Evolutionary conservation across 1,140 invertebrate genomes (phyloP).

Genomic region (Ceratitis capitata): DNA sequence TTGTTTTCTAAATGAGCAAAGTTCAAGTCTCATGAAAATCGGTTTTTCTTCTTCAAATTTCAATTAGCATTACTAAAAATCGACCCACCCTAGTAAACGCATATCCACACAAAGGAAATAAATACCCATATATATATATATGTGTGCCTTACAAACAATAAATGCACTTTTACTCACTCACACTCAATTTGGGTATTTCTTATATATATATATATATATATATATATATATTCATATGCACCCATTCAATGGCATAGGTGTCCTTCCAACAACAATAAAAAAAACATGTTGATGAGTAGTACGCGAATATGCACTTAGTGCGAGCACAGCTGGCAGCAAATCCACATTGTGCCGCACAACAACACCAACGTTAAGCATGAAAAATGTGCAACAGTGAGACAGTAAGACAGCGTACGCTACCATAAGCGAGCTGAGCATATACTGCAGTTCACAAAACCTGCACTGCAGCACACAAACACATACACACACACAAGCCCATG

Average conservation of each 20-base stretch:
- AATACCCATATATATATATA: not conserved
- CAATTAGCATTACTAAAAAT: no score
- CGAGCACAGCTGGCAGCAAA: constrained; percentile 14
- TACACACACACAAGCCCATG: no score
- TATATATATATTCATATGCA: not conserved
- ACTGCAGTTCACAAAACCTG: not conserved
- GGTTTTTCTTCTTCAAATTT: no score
- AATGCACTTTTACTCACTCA: no score
- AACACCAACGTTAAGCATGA: constrained; percentile 27
- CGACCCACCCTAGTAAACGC: not conserved
- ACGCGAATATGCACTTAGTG: not conserved
- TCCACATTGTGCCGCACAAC: not conserved
- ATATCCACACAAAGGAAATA: not conserved
- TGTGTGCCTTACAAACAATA: no score
- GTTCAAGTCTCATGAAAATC: no score
- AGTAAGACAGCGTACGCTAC: no score
- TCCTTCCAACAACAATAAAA: not conserved
- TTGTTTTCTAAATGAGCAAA: no score
- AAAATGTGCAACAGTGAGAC: constrained; percentile 27
- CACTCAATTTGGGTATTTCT: no score
- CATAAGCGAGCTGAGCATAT: not conserved
- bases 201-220: not conserved
- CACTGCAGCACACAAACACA: no score
- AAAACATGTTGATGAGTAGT: no score
- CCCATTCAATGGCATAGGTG: not conserved